Percentiles rank a stretch among this genome's conserved stretches.
Conservation (phyloP, 2,797 vertebrate species). For the Ceyx erithaca region DNA sequence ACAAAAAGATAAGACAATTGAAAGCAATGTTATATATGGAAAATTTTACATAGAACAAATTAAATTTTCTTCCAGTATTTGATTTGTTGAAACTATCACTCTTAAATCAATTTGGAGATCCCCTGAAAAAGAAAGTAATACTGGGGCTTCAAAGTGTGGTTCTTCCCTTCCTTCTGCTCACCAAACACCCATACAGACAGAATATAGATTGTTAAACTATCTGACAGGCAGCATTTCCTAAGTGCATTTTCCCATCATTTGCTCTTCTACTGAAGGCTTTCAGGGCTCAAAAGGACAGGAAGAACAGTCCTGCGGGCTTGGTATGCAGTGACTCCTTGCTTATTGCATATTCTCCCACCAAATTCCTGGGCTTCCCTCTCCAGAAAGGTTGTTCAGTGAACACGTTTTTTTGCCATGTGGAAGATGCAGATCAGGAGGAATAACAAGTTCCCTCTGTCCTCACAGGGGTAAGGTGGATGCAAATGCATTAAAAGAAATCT, state of each 20-base stretch:
- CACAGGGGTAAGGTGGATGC: background rate
- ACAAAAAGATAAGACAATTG: conserved; percentile 4
- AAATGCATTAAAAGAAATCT: background rate
- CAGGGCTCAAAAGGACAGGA: background rate
- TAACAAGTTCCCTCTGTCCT: background rate
- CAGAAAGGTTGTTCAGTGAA: background rate
- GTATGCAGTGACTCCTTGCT: background rate
- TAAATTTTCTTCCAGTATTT: background rate
- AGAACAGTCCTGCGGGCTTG: background rate
- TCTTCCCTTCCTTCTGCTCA: conserved; percentile 31
- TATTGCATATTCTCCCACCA: background rate
- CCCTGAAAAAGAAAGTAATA: background rate
- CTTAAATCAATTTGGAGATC: background rate
- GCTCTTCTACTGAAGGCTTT: background rate
- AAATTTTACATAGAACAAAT: background rate
- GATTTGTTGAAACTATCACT: background rate
- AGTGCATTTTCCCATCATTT: background rate
- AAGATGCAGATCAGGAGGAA: background rate
- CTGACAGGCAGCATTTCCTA: background rate
- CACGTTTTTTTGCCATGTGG: background rate
- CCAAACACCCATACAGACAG: conserved; percentile 6
- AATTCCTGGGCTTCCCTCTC: background rate
- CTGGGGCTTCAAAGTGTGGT: background rate
- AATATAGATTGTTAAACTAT: conserved; percentile 22
- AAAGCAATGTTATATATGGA: background rate